Evolutionary conservation across 1,140 invertebrate species (phyloP), one percentile per base, ranked within the genome.

Genomic region (Drosophila cardini): DNA sequence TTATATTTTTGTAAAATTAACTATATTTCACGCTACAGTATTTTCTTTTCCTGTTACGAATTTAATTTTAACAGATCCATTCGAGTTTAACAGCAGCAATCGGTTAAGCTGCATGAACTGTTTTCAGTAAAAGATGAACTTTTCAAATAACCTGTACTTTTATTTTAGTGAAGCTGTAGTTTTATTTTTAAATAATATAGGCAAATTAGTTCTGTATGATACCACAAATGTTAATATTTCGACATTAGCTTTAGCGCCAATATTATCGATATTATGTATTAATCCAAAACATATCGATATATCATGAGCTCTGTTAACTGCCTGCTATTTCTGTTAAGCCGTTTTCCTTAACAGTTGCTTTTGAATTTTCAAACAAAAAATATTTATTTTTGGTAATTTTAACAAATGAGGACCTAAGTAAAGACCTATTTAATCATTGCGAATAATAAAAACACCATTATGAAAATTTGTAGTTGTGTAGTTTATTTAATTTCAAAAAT

Each of bases 401-500:
- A 26, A 26, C 21, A 26, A 26, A 26, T 26, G 21, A 21, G 21
- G n/a, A n/a, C n/a, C n/a, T n/a, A n/a, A n/a, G n/a, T n/a, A 9
- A 36, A 36, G 10, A 36, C 34, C 34, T 32, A 32, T 32, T 32
- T 4, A 32, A 4, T 3, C 10, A 38, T 38, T 38, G 2, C 36
- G 9, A 11, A 2, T 3, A 40, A 4, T 40, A 5, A 40, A 40
- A 40, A 26, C 10, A 11, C 4, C 10, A 48, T n/a, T 1, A 32
- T 5, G 15, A 6, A 30, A 30, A 50, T 52, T 18, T 26, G 26
- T 11, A 9, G 42, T 43, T 34, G 30, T 11, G 18, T 38, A 15
- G 16, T 72, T 68, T 72, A 72, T 68, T 72, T 1, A 45, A 2
- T 52, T 67, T 67, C 7, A 67, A 60, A 70, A 72, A 60, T 67